Base-by-base conservation (phyloP, 2,113 vertebrate species). In the Bucco capensis region DNA sequence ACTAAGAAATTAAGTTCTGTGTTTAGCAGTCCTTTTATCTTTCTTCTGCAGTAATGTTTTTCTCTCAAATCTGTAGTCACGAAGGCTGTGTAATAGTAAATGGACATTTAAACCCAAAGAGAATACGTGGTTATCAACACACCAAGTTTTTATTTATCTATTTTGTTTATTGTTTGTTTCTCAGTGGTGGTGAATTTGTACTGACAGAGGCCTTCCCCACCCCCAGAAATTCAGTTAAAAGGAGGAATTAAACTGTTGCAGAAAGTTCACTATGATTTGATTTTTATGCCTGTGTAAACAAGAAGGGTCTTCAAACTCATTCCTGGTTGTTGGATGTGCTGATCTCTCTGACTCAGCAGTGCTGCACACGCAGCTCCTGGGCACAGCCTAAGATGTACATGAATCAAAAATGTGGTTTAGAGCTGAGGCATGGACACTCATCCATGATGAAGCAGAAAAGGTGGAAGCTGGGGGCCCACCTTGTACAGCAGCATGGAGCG, bases 1-100 rank as follows among this genome's bases (percentile, higher is more conserved):
- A 76, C 31, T 35, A 37, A 14, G 88, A 93, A 92, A 92, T 77
- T 81, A 38, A 83, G 23, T 88, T 95, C 35, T 82, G 35, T 76
- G 33, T 37, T 85, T 92, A 82, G 22, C 85, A 72, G 19, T 50
- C 12, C 28, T 5, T n/a, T 81, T 70, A 89, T 33, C 31, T 86
- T 79, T 88, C 62, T 87, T 46, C 76, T 66, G 42, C 57, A 77
- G 57, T 76, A 70, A 72, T 60, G 9, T 72, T 89, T 77, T 42
- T 84, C 27, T 78, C 58, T 86, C 28, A 75, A 24, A 87, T 56
- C 40, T 80, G 25, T 22, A 51, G 23, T 80, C 33, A 21, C 78
- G 46, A 72, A 91, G 27, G 37, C n/a, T 69, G 4, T 85, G 14
- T 60, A 54, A 37, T 66, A 87, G 64, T 40, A 91, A 75, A 47